phyloP scores from a whole-genome alignment of 2,888 invertebrate species.

The Eupithecia vulgata region DNA sequence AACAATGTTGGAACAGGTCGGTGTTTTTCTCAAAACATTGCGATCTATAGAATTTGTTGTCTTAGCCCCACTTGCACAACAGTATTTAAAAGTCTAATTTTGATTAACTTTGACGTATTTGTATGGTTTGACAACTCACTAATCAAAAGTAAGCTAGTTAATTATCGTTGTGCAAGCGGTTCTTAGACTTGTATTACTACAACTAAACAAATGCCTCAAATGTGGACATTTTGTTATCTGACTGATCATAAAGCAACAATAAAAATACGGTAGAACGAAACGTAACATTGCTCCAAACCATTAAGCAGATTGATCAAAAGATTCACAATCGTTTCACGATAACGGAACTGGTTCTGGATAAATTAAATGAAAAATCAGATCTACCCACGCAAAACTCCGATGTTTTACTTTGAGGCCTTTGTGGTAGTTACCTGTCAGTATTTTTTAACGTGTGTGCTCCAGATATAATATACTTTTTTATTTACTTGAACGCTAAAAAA shows the following conservation, averaged over 20 bases:
- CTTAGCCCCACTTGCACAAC: too few species aligned
- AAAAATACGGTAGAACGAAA: neutral
- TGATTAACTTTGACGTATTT: too few species aligned
- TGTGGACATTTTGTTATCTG: neutral
- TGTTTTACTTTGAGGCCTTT: neutral
- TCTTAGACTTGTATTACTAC: too few species aligned
- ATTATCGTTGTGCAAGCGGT: too few species aligned
- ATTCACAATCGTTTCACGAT: neutral
- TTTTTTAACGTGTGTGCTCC: neutral
- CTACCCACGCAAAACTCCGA: neutral
- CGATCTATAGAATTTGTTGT: too few species aligned
- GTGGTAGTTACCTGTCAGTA: neutral
- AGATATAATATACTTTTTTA: neutral
- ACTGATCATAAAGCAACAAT: neutral
- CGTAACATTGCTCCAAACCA: neutral
- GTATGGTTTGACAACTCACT: too few species aligned
- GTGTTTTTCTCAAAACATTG: neutral
- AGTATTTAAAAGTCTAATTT: too few species aligned
- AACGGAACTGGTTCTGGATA: neutral
- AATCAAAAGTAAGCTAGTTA: too few species aligned
- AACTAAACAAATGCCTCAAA: neutral
- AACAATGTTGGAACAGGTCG: neutral
- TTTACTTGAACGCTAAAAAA: neutral
- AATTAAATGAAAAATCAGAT: neutral
- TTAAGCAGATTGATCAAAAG: conserved; percentile 7